These are phyloP conservation scores for Orius insidiosus DNA, from an alignment of 1,140 invertebrate genomes.

Conservation along the genomic window DNA sequence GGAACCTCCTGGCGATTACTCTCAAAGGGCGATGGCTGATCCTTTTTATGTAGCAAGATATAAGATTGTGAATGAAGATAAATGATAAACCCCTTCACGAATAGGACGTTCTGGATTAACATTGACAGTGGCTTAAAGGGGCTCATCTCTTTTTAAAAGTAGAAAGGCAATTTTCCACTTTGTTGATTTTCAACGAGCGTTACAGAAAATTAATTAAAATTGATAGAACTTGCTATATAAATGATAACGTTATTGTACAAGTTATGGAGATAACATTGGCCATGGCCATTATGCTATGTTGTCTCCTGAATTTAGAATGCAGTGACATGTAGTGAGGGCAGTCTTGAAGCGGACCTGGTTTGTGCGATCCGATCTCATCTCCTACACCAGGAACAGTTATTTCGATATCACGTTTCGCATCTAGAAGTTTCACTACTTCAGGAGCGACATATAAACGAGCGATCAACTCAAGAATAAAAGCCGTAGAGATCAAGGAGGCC, in stretches of 20 bases:
- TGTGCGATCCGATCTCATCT: constrained; percentile 46
- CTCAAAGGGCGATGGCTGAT: too few relatives aligned
- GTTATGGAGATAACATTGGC: constrained; percentile 52
- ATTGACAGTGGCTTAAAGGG: too few relatives aligned
- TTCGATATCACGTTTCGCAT: constrained; percentile 48
- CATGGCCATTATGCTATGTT: constrained; percentile 49
- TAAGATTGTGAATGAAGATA: too few relatives aligned
- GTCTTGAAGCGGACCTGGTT: constrained; percentile 41
- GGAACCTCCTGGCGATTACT: too few relatives aligned
- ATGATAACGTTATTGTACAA: constrained; percentile 51
- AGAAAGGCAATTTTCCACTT: too few relatives aligned
- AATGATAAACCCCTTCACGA: too few relatives aligned
- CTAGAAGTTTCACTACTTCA: constrained; percentile 42
- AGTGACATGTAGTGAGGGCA: constrained; percentile 53
- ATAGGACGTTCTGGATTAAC: too few relatives aligned
- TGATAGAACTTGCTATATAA: constrained; percentile 29
- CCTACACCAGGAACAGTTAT: constrained; percentile 46
- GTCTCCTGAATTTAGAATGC: constrained; percentile 42
- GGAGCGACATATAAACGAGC: constrained; percentile 49
- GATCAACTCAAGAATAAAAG: constrained; percentile 47
- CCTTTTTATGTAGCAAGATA: too few relatives aligned
- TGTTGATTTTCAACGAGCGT: too few relatives aligned
- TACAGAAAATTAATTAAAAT: too few relatives aligned
- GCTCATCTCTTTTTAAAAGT: too few relatives aligned
- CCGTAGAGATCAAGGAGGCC: constrained; percentile 42